Evolutionary conservation across 2,113 vertebrate genomes (phyloP), one percentile per base, ranked within the genome.

Genomic region (Nansenia antarctica): DNA sequence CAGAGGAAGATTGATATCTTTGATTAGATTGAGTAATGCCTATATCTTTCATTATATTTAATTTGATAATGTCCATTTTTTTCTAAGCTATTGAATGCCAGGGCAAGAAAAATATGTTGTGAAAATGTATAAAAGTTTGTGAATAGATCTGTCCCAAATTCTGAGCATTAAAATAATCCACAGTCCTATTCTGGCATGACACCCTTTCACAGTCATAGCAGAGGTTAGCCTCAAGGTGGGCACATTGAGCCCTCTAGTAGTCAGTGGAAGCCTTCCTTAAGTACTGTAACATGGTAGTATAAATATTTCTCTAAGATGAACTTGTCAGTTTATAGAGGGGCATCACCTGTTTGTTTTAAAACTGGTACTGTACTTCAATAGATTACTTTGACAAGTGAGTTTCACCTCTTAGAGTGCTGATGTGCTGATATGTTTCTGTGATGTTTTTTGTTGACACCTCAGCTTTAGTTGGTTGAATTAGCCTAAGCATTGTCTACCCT

Each of bases 381-480:
- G 45, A 20, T 49, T 49, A 49, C n/a, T 49, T 42, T 49, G n/a
- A 49, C 45, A n/a, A n/a, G 9, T 22, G 4, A n/a, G 45, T 49
- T 49, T 49, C n/a, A n/a, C n/a, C n/a, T n/a, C n/a, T n/a, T 49
- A 1, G 20, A 49, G 45, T 49, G 18, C n/a, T 49, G 20, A 86
- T 81, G 76, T 84, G 85, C 73, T 86, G 65, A 85, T 84, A 87
- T 85, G 78, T 82, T 79, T 71, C 74, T 53, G 76, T 83, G 83
- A 86, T 67, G n/a, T n/a, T n/a, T n/a, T 49, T 49, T 49, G 45
- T 79, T 87, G n/a, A 14, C 45, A 20, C 5, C 14, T n/a, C 18
- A n/a, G 45, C 45, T 49, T 49, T 49, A n/a, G 20, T 49, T 49
- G 18, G 1, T 86, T 74, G 37, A 80, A 76, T 72, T 37, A 29